A percentile compares a stretch with the other conserved stretches of the same genome.
Conservation (phyloP, 2,113 vertebrate species). For the Rhadina sibilatrix region DNA sequence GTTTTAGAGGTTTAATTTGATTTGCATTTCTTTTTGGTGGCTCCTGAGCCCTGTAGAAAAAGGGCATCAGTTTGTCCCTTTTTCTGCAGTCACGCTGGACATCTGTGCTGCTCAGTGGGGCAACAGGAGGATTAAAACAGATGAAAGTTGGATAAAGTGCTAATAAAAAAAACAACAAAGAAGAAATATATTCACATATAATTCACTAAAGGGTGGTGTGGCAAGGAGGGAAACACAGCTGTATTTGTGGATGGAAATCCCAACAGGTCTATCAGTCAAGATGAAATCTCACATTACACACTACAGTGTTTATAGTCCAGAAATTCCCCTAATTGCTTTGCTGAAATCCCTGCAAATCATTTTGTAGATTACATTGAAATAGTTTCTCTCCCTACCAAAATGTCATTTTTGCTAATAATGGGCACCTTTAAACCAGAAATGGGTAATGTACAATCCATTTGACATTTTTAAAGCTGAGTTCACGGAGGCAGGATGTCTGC, state of each 20-base stretch:
- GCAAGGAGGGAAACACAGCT: background rate
- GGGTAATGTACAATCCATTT: background rate
- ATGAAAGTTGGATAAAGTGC: background rate
- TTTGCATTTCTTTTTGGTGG: background rate
- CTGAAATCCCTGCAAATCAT: background rate
- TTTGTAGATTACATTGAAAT: background rate
- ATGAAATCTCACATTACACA: background rate
- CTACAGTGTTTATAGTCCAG: background rate
- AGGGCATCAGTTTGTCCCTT: background rate
- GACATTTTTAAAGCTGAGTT: slow-evolving; percentile 7
- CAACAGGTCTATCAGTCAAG: background rate
- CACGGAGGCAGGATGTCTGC: background rate
- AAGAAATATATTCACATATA: background rate
- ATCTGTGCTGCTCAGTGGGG: background rate
- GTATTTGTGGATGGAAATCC: background rate
- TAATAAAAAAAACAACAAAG: background rate
- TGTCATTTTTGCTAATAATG: slow-evolving; percentile 1
- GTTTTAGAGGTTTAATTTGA: background rate
- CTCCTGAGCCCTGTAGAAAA: background rate
- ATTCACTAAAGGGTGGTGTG: background rate
- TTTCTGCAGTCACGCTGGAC: background rate
- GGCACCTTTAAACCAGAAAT: background rate
- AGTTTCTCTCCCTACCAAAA: background rate
- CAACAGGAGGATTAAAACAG: background rate
- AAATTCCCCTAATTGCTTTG: background rate